Base-by-base conservation (phyloP, 2,797 vertebrate species). In the Rhinatrema bivittatum region DNA sequence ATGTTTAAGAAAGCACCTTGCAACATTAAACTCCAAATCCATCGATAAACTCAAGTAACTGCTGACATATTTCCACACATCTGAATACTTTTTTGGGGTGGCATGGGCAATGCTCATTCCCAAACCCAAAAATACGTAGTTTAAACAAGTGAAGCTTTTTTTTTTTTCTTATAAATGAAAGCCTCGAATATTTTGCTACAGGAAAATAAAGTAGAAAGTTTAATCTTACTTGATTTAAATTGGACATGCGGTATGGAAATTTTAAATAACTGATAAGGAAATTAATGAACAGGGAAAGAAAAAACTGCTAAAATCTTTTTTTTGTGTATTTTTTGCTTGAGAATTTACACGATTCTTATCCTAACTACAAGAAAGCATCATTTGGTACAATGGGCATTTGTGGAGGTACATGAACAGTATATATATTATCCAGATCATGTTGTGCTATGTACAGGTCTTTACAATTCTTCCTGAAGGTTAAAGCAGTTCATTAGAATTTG, bases 391-490 rank as follows among this genome's bases (percentile, higher is more conserved):
- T 84, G 80, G 88, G 82, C 89, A 81, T 79, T 75, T 81, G 87
- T 89, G 87, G 87, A 90, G 91, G 90, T 87, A 87, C 79, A 89
- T 82, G 86, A 87, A 89, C 79, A 84, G 87, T 82, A 82, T 87
- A 94, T 97, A 97, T 97, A 97, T 96, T 95, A 97, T 95, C 91
- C 89, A 60, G 91, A 89, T 94, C 88, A 89, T 74, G 93, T 93
- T 94, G 93, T 93, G 89, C 89, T 98, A 97, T 97, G 82, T 97
- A 98, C 95, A 99, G 73, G 81, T 97, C 93, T 97, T 96, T 97
- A 99, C 93, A 99, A 91, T 94, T 92, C 89, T 93, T 98, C 94
- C 94, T 97, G 94, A 97, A 99, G 86, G 88, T 91, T 92, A 91
- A 91, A 94, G 91, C 90, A 97, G 92, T 99, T 93, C 91, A 86